A percentile compares a stretch with the other conserved stretches of the same genome.
Conservation (phyloP, 2,888 invertebrate genomes). For the Xestia rhomboidea region DNA sequence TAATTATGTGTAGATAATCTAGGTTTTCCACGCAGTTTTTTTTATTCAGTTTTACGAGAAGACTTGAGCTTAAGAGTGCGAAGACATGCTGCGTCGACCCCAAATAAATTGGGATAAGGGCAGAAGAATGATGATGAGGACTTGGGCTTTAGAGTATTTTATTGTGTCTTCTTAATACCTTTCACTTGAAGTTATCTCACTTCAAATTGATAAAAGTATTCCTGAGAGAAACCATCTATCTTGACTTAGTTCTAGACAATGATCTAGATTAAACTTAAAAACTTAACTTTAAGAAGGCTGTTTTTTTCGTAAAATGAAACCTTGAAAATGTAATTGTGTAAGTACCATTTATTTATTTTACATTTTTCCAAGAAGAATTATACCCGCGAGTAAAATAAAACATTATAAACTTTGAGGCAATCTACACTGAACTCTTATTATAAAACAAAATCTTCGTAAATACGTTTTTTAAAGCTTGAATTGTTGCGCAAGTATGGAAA, state of each 20-base stretch:
- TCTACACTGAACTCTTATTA: conserved; percentile 20
- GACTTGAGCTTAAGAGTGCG: neutral
- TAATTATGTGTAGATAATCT: neutral
- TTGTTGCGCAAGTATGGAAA: conserved; percentile 43
- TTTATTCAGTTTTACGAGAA: neutral
- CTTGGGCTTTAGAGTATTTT: neutral
- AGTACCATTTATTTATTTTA: neutral
- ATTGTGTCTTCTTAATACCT: neutral
- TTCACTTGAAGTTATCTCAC: neutral
- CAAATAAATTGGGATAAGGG: neutral
- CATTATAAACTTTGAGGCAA: conserved; percentile 16
- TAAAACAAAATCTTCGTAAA: conserved; percentile 30
- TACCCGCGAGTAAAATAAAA: conserved; percentile 20
- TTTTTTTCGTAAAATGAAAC: neutral
- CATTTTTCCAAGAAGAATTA: neutral
- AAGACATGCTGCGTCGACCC: neutral
- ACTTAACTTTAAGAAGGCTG: neutral
- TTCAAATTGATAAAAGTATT: conserved; percentile 9
- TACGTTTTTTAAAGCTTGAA: conserved; percentile 43
- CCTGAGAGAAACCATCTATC: neutral
- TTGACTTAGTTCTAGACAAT: conserved; percentile 13
- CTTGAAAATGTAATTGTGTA: neutral
- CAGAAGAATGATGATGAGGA: neutral
- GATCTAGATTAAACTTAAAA: neutral
- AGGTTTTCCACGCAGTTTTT: neutral